Evolutionary conservation across 2,888 invertebrate species (phyloP).

Genomic region (Philereme vetulata): DNA sequence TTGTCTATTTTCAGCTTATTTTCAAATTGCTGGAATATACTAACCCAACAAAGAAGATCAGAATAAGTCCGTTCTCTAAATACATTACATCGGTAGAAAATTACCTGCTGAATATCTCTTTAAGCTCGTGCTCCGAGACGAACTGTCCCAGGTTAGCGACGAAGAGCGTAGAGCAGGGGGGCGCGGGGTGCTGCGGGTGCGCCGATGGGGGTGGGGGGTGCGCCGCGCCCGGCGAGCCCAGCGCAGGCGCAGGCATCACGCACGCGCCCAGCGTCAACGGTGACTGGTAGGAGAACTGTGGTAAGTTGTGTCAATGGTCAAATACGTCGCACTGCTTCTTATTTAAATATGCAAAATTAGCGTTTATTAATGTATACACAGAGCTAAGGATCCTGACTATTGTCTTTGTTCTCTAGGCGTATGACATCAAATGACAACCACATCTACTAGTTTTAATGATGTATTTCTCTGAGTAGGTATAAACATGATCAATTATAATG

Average conservation of each 20-base stretch:
- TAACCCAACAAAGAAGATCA: neutral
- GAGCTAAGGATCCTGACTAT: too few relatives aligned
- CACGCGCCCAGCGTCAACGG: conserved; percentile 87
- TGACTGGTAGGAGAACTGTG: conserved; percentile 55
- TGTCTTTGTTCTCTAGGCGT: too few relatives aligned
- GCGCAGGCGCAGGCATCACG: conserved; percentile 96
- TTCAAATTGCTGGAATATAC: neutral
- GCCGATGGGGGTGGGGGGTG: conserved; percentile 85
- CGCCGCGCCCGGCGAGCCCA: conserved; percentile 93
- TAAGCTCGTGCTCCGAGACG: conserved; percentile 98
- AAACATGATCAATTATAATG: too few relatives aligned
- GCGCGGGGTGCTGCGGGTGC: conserved; percentile 85
- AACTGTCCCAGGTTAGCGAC: conserved; percentile 99
- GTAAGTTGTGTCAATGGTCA: neutral
- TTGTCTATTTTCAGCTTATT: neutral
- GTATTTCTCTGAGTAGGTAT: too few relatives aligned
- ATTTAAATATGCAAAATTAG: too few relatives aligned
- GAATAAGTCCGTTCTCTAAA: conserved; percentile 27
- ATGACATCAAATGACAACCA: too few relatives aligned
- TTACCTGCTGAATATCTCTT: conserved; percentile 98
- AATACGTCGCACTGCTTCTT: neutral
- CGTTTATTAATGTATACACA: too few relatives aligned
- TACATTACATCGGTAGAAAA: neutral
- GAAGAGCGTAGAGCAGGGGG: conserved; percentile 98
- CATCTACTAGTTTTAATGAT: too few relatives aligned